phyloP scores from a whole-genome alignment of 2,888 invertebrate genomes.

The Actias luna region DNA sequence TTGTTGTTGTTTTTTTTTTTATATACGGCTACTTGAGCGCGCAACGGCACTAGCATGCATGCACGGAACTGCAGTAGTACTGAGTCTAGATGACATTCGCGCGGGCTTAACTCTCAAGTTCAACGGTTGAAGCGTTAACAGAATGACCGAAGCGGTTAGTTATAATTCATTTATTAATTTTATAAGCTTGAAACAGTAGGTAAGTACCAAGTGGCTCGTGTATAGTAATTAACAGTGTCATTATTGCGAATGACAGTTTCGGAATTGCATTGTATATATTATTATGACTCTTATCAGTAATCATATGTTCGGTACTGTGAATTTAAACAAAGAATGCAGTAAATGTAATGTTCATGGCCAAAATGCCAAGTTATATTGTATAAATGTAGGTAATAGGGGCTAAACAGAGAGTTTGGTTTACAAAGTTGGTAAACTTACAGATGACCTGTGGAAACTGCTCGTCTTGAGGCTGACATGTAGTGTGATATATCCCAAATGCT shows the following conservation, averaged over 20 bases:
- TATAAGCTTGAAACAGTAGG: not conserved
- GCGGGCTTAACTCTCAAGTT: conserved; percentile 73
- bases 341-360: too few species aligned
- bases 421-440: too few species aligned
- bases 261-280: not conserved
- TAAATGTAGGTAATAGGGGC: too few species aligned
- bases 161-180: conserved; percentile 19
- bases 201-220: not conserved
- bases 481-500: too few species aligned
- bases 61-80: conserved; percentile 67
- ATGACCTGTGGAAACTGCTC: too few species aligned
- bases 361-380: too few species aligned
- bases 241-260: not conserved
- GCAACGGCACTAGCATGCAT: conserved; percentile 53
- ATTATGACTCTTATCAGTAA: not conserved
- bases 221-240: not conserved
- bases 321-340: not conserved
- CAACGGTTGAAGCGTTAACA: conserved; percentile 72
- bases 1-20: conserved; percentile 34
- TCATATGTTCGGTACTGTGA: not conserved
- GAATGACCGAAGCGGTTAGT: conserved; percentile 56
- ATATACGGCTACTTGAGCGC: conserved; percentile 34
- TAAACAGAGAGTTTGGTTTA: too few species aligned
- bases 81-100: conserved; percentile 79
- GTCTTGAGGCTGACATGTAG: too few species aligned